Evolutionary conservation across 2,797 vertebrate genomes (phyloP), one percentile per base, ranked within the genome.

Genomic region (Acanthis flammea): DNA sequence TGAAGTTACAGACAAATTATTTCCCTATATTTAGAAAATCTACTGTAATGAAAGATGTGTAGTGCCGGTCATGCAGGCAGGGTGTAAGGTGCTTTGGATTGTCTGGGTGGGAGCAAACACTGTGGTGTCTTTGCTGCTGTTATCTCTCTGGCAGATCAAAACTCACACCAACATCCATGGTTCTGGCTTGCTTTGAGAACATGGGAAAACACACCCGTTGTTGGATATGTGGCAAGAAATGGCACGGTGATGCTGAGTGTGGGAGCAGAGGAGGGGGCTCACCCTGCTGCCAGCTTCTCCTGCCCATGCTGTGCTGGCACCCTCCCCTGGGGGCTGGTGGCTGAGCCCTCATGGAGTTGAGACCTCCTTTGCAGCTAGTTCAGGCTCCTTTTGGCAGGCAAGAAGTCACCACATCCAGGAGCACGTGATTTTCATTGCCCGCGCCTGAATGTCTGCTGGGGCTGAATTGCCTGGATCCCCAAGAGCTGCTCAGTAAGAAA

Each of bases 351-450:
- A 4, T 5, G 41, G 37, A 67, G 55, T 66, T 12, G 60, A 88
- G 92, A 83, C 15, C 58, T 53, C 27, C 37, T 45, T 66, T 57
- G 27, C 21, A 48, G 65, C 58, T 51, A 8, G 50, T 50, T 86
- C 73, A 37, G 82, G 53, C 60, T 93, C 70, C 44, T 62, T 87
- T 91, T 79, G 68, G 68, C 83, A 77, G 91, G 71, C 89, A 73
- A 79, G 48, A 85, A 95, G 80, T 80, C 79, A 39, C 68, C 54
- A 31, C 67, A 2, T 42, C 9, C 50, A n/a, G 63, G 85, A 86
- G 83, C 95, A 78, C 66, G 45, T 89, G 95, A 42, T 88, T 83
- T 73, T 86, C 68, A 47, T 95, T 91, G 86, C 73, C 67, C 25
- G 2, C 2, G 67, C 72, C 86, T 45, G 67, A 31, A 28, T 42